Evolutionary conservation across 1,140 invertebrate species (phyloP).

Genomic region (Laodelphax striatellus): DNA sequence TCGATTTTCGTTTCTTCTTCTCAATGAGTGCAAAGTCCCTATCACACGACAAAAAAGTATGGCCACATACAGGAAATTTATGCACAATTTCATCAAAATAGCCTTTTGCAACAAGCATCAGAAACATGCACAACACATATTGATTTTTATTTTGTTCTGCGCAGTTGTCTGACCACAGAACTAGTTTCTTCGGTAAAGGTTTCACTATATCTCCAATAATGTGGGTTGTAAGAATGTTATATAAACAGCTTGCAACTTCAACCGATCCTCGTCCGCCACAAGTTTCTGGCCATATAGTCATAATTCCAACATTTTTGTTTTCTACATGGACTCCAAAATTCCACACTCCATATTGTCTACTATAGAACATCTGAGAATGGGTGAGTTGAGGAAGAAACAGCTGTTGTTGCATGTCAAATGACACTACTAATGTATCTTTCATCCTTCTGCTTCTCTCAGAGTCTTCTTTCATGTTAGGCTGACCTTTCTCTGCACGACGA

Average conservation of each 20-base stretch:
- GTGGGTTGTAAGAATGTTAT: background rate
- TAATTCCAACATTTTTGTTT: conserved; percentile 1
- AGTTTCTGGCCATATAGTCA: background rate
- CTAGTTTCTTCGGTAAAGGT: background rate
- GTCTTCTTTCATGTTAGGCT: background rate
- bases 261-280: background rate
- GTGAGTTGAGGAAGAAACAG: background rate
- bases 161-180: background rate
- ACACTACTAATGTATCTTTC: background rate
- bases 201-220: background rate
- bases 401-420: conserved; percentile 1
- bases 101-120: background rate
- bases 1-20: background rate
- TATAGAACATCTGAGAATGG: background rate
- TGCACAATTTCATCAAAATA: background rate
- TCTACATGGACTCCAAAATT: background rate
- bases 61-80: background rate
- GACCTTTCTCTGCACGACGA: background rate
- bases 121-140: background rate
- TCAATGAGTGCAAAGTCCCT: background rate
- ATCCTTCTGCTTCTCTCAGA: background rate
- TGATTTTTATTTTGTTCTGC: conserved; percentile 1
- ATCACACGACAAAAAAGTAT: background rate
- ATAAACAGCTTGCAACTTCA: background rate
- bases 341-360: background rate